These are phyloP conservation scores for Picathartes gymnocephalus DNA, from an alignment of 2,113 vertebrate genomes.

Conservation along the genomic window DNA sequence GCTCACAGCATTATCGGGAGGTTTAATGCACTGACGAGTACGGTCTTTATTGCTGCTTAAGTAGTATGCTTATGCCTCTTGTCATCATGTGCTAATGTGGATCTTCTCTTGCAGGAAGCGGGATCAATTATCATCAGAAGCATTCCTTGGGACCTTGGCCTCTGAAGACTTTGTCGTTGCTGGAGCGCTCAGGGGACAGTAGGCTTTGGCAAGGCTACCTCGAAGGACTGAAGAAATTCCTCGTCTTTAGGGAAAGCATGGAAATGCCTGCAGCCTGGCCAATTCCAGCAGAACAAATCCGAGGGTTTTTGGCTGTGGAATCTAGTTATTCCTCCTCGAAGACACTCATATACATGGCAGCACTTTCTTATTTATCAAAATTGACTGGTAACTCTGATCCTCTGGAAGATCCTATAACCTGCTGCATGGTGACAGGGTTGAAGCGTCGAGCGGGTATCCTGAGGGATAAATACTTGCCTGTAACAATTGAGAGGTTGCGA, in stretches of 20 bases:
- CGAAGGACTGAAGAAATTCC: constrained; percentile 1
- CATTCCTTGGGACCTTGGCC: not conserved
- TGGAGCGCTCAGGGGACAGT: not conserved
- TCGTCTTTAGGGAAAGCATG: not conserved
- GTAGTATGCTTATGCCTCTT: not conserved
- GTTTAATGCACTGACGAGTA: accelerated
- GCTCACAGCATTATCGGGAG: not conserved
- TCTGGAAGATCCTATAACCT: not conserved
- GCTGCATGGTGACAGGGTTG: not conserved
- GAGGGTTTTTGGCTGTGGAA: constrained; percentile 30
- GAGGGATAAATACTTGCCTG: not conserved
- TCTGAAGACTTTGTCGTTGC: not conserved
- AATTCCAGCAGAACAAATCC: constrained; percentile 36
- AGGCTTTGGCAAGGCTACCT: constrained; percentile 32
- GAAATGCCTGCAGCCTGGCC: constrained; percentile 35
- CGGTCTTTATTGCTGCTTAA: not conserved
- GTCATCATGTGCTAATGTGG: not conserved
- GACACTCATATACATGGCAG: not conserved
- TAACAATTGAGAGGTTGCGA: constrained; percentile 19
- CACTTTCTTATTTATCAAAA: constrained; percentile 26
- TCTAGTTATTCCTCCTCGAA: not conserved
- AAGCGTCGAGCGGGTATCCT: not conserved
- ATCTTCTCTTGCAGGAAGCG: not conserved
- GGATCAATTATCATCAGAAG: not conserved
- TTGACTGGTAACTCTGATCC: constrained; percentile 3